These are phyloP conservation scores for Eumaeus atala DNA, from an alignment of 1,140 invertebrate species.

Conservation along the genomic window DNA sequence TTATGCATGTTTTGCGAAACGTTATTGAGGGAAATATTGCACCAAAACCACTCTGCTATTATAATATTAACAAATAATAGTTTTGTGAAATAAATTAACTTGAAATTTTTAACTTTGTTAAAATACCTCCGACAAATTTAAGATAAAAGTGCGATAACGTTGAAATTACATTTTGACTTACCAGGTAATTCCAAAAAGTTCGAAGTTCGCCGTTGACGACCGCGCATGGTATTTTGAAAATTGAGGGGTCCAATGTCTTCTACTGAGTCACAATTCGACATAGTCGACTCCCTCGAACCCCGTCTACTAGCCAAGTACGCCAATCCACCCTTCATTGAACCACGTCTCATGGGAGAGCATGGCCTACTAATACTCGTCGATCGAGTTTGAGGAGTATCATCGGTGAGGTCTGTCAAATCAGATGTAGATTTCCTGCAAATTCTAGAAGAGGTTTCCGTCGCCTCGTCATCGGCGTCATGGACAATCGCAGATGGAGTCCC, in stretches of 20 bases:
- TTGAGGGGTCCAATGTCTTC: slow-evolving; percentile 86
- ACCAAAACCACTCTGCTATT: too few relatives aligned
- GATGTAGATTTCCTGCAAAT: slow-evolving; percentile 82
- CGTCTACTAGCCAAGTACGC: slow-evolving; percentile 85
- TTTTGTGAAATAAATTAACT: too few relatives aligned
- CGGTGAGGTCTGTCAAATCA: slow-evolving; percentile 80
- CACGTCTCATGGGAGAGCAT: slow-evolving; percentile 75
- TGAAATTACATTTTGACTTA: slow-evolving; percentile 46
- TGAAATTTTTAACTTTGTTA: too few relatives aligned
- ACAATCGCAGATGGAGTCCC: slow-evolving; percentile 51
- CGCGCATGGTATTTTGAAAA: slow-evolving; percentile 83
- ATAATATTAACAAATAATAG: too few relatives aligned
- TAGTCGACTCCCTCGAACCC: slow-evolving; percentile 79
- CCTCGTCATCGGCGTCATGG: slow-evolving; percentile 57
- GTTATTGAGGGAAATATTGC: too few relatives aligned
- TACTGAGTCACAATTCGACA: slow-evolving; percentile 78
- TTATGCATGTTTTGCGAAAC: not conserved
- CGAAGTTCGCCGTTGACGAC: slow-evolving; percentile 84
- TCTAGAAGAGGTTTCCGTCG: slow-evolving; percentile 52
- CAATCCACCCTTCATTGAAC: slow-evolving; percentile 79
- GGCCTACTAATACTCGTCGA: slow-evolving; percentile 77
- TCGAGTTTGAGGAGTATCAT: slow-evolving; percentile 76
- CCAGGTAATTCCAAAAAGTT: slow-evolving; percentile 92
- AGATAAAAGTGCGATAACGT: not conserved
- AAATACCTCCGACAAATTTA: too few relatives aligned